Evolutionary conservation across 2,888 invertebrate species (phyloP).

Genomic region (Leptinotarsa juncta): DNA sequence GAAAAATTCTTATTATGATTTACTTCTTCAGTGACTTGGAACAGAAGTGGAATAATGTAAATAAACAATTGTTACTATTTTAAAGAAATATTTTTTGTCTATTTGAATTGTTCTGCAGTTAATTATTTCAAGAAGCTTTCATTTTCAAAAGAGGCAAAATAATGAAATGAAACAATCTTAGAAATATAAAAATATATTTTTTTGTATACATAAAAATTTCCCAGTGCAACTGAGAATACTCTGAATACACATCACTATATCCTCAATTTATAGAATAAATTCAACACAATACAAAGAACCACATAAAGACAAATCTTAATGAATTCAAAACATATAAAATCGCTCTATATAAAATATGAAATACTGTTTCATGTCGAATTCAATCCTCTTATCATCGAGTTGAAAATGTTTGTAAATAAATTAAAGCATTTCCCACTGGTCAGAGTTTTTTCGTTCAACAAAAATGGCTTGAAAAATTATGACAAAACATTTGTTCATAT

Average conservation of each 20-base stretch:
- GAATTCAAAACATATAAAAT: neutral
- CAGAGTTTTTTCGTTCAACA: conserved; percentile 7
- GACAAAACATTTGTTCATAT: neutral
- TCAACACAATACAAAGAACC: neutral
- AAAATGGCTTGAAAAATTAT: neutral
- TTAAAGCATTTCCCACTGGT: conserved; percentile 16
- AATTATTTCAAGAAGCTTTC: too few species aligned
- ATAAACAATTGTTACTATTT: too few species aligned
- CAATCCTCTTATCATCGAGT: neutral
- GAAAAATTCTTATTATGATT: too few species aligned
- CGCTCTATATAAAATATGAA: neutral
- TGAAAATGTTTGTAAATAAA: conserved; percentile 2
- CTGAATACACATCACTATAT: neutral
- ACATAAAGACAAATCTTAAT: neutral
- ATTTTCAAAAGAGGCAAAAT: neutral
- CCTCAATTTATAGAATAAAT: neutral
- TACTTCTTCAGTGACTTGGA: too few species aligned
- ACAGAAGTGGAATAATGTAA: too few species aligned
- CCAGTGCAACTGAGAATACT: neutral
- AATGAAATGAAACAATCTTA: neutral
- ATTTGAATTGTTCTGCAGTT: too few species aligned
- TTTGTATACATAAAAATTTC: neutral
- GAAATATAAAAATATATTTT: conserved; percentile 10
- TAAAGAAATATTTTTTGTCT: too few species aligned
- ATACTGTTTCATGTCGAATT: neutral